Base-by-base conservation (phyloP, 2,888 invertebrate species). In the Caenorhabditis zanzibari region DNA sequence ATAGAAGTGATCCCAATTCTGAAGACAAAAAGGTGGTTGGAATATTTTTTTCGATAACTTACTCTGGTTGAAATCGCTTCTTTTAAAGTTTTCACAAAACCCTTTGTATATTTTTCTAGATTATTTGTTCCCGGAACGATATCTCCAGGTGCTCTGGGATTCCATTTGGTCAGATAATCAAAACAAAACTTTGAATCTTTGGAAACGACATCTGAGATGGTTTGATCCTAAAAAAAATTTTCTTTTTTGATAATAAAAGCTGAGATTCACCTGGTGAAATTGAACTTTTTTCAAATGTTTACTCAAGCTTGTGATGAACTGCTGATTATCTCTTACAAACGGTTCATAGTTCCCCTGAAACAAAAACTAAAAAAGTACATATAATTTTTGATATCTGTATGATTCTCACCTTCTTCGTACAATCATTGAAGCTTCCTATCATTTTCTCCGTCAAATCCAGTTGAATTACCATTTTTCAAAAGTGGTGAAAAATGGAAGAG, bases 1-100 rank as follows among this genome's bases (percentile, higher is more conserved):
- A n/a, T 68, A 68, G n/a, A 68, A 68, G 1, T 54, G 0, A 12
- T 54, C 3, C 68, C 68, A 68, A 22, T 68, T 41, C 68, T 54
- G 9, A 22, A 54, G 24, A 52, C 19, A 4, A 10, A 19, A 38
- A n/a, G n/a, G n/a, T n/a, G 0, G 10, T 44, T 44, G 14, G 4
- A 16, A 16, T 44, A 12, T 44, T 4, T 19, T 19, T 47, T 19
- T 6, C 47, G 26, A 12, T 24, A 47, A 63, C 24, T 63, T 32
- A 63, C 63, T 47, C 14, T 41, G 4, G 4, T 47, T 14, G 9
- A 1, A n/a, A 63, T 44, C 2, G 44, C 14, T 26, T 14, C 1
- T n/a, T 44, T 47, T 10, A 63, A 16, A 14, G 24, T 38, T 1
- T 14, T 3, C 24, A 24, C 14, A 5, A 61, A 41, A 0, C 12